Conservation (phyloP, 2,797 vertebrate genomes). For the Gymnothorax javanicus region DNA sequence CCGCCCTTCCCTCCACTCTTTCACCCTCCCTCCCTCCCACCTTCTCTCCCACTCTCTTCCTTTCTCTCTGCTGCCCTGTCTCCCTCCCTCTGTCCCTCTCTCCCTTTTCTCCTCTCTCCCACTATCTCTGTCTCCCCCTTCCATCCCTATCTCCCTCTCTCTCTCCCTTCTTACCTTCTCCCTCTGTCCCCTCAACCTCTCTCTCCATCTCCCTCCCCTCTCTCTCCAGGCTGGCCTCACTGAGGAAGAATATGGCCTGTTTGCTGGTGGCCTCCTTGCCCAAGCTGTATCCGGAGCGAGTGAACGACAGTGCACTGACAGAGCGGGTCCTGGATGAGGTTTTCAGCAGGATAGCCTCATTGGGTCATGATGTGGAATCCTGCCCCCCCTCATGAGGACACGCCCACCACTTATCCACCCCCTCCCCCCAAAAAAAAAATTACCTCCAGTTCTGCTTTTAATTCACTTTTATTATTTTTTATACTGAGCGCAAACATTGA, state of each 20-base stretch:
- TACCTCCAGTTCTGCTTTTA: constrained; percentile 13
- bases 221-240: constrained; percentile 77
- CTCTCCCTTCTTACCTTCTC: neutral
- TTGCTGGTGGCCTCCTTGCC: constrained; percentile 82
- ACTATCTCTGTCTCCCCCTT: neutral
- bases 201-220: neutral
- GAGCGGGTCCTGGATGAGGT: constrained; percentile 78
- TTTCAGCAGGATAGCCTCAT: neutral
- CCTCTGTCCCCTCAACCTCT: neutral
- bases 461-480: constrained; percentile 20
- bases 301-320: constrained; percentile 88
- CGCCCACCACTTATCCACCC: neutral
- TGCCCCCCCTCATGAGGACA: neutral
- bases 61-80: neutral
- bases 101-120: too few relatives aligned
- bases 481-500: constrained; percentile 19
- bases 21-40: neutral
- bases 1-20: neutral
- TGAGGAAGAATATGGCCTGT: constrained; percentile 82
- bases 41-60: neutral
- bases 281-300: constrained; percentile 82
- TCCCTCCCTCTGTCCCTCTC: too few relatives aligned
- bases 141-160: neutral
- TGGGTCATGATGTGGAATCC: neutral
- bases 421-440: neutral